phyloP scores from a whole-genome alignment of 1,140 invertebrate species.

The Brachionus koreanus region DNA sequence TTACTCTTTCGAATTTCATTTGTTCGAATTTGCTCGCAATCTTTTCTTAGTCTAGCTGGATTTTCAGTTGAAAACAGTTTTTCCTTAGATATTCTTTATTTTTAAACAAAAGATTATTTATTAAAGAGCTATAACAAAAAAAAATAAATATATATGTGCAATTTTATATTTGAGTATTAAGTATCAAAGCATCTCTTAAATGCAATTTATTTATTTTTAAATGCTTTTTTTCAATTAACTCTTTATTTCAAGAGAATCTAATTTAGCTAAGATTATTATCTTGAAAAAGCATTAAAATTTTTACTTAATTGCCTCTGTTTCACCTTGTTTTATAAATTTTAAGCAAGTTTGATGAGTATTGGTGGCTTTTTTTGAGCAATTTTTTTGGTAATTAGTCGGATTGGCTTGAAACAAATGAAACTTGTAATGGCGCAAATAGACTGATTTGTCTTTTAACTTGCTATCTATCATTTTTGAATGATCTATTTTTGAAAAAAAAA shows the following conservation, averaged over 20 bases:
- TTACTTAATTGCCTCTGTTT: background rate
- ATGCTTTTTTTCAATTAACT: constrained; percentile 9
- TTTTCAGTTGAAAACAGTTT: background rate
- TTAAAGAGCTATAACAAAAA: background rate
- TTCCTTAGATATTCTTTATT: background rate
- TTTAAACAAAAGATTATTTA: background rate
- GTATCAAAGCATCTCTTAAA: background rate
- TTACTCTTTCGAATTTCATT: background rate
- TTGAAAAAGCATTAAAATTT: background rate
- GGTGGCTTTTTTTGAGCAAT: background rate
- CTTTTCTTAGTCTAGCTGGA: background rate
- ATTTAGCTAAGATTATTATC: background rate
- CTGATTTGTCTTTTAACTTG: background rate
- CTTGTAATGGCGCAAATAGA: background rate
- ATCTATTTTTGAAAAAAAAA: background rate
- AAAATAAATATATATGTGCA: background rate
- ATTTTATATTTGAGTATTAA: background rate
- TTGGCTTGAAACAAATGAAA: background rate
- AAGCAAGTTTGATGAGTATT: background rate
- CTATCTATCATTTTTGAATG: background rate
- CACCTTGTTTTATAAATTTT: background rate
- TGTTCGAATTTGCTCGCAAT: background rate
- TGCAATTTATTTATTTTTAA: background rate
- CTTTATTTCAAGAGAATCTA: background rate
- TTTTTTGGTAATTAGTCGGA: background rate